Evolutionary conservation across 23 tunicate species (phyloP), one percentile per base, ranked within the genome.

Genomic region (Corella eumyota): DNA sequence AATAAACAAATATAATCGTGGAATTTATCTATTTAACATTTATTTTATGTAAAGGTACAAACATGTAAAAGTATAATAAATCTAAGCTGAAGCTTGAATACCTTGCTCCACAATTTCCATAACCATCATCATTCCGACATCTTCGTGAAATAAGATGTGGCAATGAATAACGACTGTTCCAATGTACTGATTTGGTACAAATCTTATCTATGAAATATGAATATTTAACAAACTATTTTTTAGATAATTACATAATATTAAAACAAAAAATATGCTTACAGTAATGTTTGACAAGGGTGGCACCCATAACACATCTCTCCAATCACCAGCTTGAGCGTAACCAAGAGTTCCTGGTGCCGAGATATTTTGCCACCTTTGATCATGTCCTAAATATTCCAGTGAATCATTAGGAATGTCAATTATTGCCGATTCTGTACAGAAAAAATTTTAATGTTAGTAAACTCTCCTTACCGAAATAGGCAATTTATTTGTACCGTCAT

Each of bases 251-350:
- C n/a, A n/a, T n/a, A n/a, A n/a, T n/a, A n/a, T n/a, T n/a, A n/a
- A n/a, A n/a, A n/a, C n/a, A n/a, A n/a, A n/a, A n/a, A n/a, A n/a
- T n/a, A n/a, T n/a, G 45, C 90, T 64, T 46, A 80, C 90, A 15
- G 90, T 80, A 34, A 80, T 80, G 34, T 80, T 80, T n/a, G 72
- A 34, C 20, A 80, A 50, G 9, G 90, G 90, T 6, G 90, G 90
- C 6, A 80, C 78, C 36, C 49, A 9, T 9, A 80, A 21, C 21
- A 64, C 72, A 66, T 80, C 90, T 33, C 55, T 68, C 57, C 67
- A 80, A 20, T 65, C 73, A 30, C 90, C 90, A 2, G 51, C 67
- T 56, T 46, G 34, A 5, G 62, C 73, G 57, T 80, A 80, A 33
- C 78, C 90, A 5, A 80, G 30, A 44, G 78, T 70, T 2, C 72